Evolutionary conservation across 2,797 vertebrate species (phyloP).

Genomic region (Pipistrellus pygmaeus): DNA sequence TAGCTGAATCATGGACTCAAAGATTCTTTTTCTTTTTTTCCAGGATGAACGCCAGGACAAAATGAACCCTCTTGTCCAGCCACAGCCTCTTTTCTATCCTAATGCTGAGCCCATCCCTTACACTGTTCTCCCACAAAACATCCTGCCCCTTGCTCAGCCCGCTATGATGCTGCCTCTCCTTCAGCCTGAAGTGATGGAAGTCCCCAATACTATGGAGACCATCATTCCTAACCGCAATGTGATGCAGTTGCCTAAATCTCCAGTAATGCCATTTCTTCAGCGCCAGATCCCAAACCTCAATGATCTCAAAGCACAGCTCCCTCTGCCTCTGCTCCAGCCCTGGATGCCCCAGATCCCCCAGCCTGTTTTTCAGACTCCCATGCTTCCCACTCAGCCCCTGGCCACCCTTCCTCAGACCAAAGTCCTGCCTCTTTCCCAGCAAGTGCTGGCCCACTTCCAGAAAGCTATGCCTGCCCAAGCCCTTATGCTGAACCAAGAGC

Average conservation of each 20-base stretch:
- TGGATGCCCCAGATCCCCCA: background rate
- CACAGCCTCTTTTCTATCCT: background rate
- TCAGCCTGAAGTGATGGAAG: background rate
- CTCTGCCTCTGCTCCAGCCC: slow-evolving; percentile 27
- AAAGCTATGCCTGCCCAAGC: background rate
- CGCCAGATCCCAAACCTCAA: background rate
- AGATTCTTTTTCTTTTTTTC: background rate
- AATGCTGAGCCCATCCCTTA: background rate
- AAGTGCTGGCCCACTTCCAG: background rate
- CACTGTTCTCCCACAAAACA: background rate
- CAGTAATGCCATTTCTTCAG: background rate
- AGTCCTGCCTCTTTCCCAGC: background rate
- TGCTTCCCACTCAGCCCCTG: background rate
- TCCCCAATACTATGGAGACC: background rate
- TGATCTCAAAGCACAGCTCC: background rate
- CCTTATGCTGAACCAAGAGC: background rate
- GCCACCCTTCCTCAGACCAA: background rate
- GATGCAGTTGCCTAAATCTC: background rate
- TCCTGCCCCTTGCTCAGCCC: background rate
- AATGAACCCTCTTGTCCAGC: background rate
- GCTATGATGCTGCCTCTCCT: background rate
- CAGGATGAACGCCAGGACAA: slow-evolving; percentile 60
- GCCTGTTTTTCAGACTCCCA: background rate
- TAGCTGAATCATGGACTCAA: background rate
- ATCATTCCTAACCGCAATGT: background rate